phyloP scores from a whole-genome alignment of 92 coral and sea anemone genomes.

The Palythoa grandis region DNA sequence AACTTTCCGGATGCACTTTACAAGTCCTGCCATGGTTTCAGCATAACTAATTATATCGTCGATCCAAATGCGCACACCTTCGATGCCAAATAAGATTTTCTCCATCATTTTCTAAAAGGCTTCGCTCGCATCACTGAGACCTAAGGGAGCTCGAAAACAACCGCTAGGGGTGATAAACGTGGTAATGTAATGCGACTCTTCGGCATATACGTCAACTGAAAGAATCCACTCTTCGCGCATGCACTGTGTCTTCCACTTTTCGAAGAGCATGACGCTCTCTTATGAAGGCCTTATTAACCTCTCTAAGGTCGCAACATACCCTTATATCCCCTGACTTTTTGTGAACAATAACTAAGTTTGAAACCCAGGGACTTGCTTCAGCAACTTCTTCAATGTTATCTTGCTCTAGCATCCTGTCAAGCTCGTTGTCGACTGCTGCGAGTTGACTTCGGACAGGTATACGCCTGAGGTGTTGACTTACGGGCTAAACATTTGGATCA shows the following conservation, averaged over 20 bases:
- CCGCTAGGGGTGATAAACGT: too few species aligned
- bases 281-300: constrained; percentile 51
- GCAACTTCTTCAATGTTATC: constrained; percentile 48
- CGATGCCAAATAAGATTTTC: constrained; percentile 46
- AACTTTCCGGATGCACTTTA: constrained; percentile 21
- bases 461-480: constrained; percentile 48
- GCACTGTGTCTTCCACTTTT: constrained; percentile 54
- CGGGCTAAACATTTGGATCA: constrained; percentile 45
- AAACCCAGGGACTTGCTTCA: constrained; percentile 55
- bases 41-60: constrained; percentile 58
- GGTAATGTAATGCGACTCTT: too few species aligned
- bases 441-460: constrained; percentile 49
- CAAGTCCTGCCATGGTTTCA: constrained; percentile 39
- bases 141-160: constrained; percentile 44
- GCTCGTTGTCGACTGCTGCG: constrained; percentile 54
- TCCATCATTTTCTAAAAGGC: constrained; percentile 58
- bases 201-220: too few species aligned
- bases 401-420: constrained; percentile 55
- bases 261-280: constrained; percentile 62
- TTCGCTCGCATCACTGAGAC: constrained; percentile 55
- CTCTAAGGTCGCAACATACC: constrained; percentile 51
- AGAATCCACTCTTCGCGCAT: constrained; percentile 30
- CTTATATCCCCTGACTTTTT: constrained; percentile 49
- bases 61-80: constrained; percentile 45
- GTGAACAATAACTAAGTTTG: constrained; percentile 48